Base-by-base conservation (phyloP, 2,113 vertebrate genomes). In the Xenus cinereus region DNA sequence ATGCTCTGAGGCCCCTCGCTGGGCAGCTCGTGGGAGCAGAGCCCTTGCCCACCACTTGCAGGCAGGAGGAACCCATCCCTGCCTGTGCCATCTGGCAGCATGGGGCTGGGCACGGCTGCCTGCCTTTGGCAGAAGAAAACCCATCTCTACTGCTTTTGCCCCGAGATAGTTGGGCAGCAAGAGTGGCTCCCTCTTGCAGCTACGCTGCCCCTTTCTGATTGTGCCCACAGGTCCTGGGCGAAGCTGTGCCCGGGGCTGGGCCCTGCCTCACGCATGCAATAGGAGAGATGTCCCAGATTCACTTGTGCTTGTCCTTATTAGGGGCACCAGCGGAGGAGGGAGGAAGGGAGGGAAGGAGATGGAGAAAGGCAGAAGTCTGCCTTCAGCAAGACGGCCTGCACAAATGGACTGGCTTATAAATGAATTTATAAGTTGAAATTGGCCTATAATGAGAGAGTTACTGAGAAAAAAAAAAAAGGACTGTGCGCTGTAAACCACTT, bases 401-500 rank as follows among this genome's bases (percentile, higher is more conserved):
- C 87, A 97, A 97, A 97, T 96, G 87, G 93, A 95, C 90, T 95
- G 82, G 66, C 87, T 97, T 97, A 96, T 97, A 97, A 97, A 97
- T 97, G 64, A 97, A 97, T 97, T 94, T 97, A 96, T 97, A 97
- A 96, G 84, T 96, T 91, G 73, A 95, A 97, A 97, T 97, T 97
- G 97, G 92, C 84, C 94, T 93, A 66, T 97, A 97, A 97, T 92
- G 94, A 96, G 94, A 74, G 79, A 92, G 90, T 91, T 93, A 95
- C 96, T 94, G 95, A 95, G 89, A 39, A 39, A 39, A 39, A 48
- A 63, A 75, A 97, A 97, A 96, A 93, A 80, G 92, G 43, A 87
- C 95, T 94, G 54, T 74, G 64, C 39, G 14, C 84, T 95, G 89
- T 67, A 91, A 92, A 95, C 76, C 91, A 94, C 95, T 95, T 85